Conservation (phyloP, 2,888 invertebrate species). For the Cataglyphis livida region DNA sequence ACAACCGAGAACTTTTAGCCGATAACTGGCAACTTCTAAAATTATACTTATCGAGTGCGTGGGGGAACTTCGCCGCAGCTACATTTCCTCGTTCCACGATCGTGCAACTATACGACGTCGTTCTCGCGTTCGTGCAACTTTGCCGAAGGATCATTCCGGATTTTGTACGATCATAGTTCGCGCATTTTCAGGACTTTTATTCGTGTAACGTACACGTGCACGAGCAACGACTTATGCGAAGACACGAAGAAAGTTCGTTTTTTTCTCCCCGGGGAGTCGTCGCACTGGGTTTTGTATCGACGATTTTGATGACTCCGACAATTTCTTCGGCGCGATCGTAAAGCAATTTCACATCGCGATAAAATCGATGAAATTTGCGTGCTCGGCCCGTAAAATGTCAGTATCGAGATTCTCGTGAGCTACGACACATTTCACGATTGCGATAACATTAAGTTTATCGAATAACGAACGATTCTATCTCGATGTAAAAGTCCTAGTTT, state of each 20-base stretch:
- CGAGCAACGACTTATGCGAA: neutral
- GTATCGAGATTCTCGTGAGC: neutral
- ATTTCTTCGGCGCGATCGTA: conserved; percentile 27
- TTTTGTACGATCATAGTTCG: conserved; percentile 38
- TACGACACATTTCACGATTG: conserved; percentile 15
- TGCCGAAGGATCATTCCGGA: conserved; percentile 28
- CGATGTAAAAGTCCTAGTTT: neutral
- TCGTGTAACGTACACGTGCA: neutral
- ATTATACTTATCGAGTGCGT: conserved; percentile 28
- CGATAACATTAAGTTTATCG: neutral
- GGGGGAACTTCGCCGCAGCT: neutral
- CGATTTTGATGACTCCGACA: conserved; percentile 35
- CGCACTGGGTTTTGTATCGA: conserved; percentile 13
- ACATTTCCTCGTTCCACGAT: neutral
- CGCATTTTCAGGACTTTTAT: conserved; percentile 18
- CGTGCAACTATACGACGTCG: conserved; percentile 56
- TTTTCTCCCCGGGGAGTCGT: neutral
- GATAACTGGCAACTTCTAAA: neutral
- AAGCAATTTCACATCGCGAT: conserved; percentile 39
- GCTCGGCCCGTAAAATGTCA: neutral
- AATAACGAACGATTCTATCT: neutral
- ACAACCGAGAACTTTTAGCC: conserved; percentile 4
- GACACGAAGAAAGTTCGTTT: conserved; percentile 23
- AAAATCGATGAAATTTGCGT: conserved; percentile 37
- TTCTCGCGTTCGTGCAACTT: conserved; percentile 28